Conservation (phyloP, 1,140 invertebrate genomes). For the Acromyrmex heyeri region DNA sequence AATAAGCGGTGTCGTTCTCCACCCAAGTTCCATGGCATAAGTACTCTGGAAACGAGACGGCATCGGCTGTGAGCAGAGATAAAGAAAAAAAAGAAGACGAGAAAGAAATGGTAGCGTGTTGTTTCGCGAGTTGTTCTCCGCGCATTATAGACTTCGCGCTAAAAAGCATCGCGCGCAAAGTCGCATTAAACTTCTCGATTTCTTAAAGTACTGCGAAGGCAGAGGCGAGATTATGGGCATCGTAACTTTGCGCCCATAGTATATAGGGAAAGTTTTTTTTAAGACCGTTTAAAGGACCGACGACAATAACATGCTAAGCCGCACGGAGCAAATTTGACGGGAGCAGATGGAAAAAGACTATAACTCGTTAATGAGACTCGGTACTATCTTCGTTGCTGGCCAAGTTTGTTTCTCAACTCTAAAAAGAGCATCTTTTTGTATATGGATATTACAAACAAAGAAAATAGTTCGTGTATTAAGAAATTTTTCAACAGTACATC, state of each 20-base stretch:
- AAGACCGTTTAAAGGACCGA: constrained; percentile 21
- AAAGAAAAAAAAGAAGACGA: not conserved
- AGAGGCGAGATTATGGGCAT: constrained; percentile 21
- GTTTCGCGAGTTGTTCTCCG: constrained; percentile 2
- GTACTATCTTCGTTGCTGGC: not conserved
- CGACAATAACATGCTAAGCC: constrained; percentile 46
- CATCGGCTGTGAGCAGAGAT: constrained; percentile 40
- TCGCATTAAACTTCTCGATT: constrained; percentile 46
- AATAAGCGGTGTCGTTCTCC: constrained; percentile 89
- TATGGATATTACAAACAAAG: not conserved
- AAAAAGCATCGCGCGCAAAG: constrained; percentile 10
- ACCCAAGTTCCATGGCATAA: constrained; percentile 90
- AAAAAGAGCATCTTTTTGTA: not conserved
- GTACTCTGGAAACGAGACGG: constrained; percentile 87
- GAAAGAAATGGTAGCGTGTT: not conserved
- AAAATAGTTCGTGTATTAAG: not conserved
- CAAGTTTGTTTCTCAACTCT: constrained; percentile 1
- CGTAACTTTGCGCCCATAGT: constrained; percentile 27
- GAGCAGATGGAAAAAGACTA: constrained; percentile 30
- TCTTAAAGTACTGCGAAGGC: constrained; percentile 27
- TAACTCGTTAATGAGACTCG: constrained; percentile 49
- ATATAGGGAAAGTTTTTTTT: constrained; percentile 24
- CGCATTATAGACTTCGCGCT: not conserved
- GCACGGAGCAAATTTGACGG: constrained; percentile 30
- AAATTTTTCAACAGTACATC: not conserved